Conservation (phyloP, 2,113 vertebrate genomes). For the Aegotheles bennettii region DNA sequence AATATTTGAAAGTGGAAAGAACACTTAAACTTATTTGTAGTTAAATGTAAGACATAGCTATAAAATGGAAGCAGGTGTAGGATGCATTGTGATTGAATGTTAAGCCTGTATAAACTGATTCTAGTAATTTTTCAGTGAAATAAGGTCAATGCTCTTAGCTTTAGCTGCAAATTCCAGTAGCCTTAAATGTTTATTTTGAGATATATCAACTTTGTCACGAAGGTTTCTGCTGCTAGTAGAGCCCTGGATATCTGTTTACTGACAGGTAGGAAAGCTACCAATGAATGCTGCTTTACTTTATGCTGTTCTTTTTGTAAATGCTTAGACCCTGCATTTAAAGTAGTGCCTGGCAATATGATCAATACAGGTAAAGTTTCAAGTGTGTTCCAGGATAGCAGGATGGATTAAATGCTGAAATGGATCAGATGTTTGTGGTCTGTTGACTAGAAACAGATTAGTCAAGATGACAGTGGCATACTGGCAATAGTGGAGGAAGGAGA, state of each 20-base stretch:
- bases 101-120: background rate
- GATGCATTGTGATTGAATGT: background rate
- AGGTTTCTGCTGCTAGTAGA: background rate
- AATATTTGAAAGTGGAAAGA: background rate
- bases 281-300: background rate
- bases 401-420: background rate
- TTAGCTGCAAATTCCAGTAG: background rate
- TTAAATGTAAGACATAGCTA: background rate
- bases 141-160: background rate
- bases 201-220: background rate
- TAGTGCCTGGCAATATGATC: background rate
- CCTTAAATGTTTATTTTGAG: background rate
- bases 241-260: background rate
- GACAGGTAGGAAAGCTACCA: background rate
- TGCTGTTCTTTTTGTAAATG: background rate
- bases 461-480: background rate
- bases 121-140: background rate
- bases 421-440: background rate
- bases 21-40: background rate
- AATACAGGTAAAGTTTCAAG: slow-evolving; percentile 36
- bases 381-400: background rate
- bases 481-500: background rate
- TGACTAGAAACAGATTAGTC: background rate
- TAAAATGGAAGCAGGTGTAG: background rate
- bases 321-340: background rate